Percentiles rank a stretch among this genome's conserved stretches.
These are phyloP conservation scores for Xanthorhoe spadicearia DNA, from an alignment of 2,888 invertebrate species.

Conservation along the genomic window DNA sequence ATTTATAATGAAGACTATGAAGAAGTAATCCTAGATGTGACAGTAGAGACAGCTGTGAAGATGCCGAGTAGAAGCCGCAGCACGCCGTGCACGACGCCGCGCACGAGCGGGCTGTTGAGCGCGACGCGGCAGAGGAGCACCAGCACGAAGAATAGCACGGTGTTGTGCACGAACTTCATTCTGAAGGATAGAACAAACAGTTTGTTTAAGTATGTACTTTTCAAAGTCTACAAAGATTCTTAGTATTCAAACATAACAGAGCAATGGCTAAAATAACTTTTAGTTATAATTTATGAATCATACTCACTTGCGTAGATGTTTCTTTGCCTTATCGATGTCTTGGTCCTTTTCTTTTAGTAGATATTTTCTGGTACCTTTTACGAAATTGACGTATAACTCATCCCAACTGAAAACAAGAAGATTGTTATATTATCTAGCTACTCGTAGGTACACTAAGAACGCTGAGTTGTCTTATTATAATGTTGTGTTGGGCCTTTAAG, in stretches of 20 bases:
- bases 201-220: no score
- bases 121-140: slow-evolving; percentile 60
- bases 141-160: slow-evolving; percentile 54
- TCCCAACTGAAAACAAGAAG: slow-evolving; percentile 81
- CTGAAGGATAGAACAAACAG: slow-evolving; percentile 47
- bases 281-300: no score
- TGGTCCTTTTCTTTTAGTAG: slow-evolving; percentile 88
- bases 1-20: slow-evolving; percentile 14
- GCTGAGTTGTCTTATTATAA: no score
- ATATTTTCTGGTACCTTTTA: slow-evolving; percentile 88
- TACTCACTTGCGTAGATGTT: slow-evolving; percentile 76
- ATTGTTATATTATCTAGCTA: no score
- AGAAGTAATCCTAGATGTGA: slow-evolving; percentile 7
- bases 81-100: slow-evolving; percentile 57
- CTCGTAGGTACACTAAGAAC: no score
- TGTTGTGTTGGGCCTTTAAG: no score
- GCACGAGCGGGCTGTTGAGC: slow-evolving; percentile 58
- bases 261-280: no score
- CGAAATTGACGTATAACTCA: slow-evolving; percentile 86
- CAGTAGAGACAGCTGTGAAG: slow-evolving; percentile 13
- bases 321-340: slow-evolving; percentile 81
- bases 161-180: slow-evolving; percentile 67
- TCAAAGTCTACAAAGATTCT: no score
- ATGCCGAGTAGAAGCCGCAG: slow-evolving; percentile 57
- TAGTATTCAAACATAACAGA: not conserved